Base-by-base conservation (phyloP, 2,113 vertebrate genomes). In the Ranitomeya imitator region DNA sequence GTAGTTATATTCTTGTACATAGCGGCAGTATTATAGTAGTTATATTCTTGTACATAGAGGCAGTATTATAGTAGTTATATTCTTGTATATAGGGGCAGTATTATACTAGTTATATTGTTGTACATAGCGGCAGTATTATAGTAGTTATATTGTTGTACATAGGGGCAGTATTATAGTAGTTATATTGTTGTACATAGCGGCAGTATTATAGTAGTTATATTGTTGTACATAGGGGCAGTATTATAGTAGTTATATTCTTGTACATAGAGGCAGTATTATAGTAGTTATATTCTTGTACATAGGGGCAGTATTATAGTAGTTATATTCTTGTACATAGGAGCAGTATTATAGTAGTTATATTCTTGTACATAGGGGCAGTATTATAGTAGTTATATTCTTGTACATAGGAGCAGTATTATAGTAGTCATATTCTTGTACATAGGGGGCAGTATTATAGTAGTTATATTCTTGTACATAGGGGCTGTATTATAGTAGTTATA, bases 331-430 rank as follows among this genome's bases (percentile, higher is more conserved):
- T 31, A 73, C 26, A 73, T 37, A 73, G 69, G 69, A n/a, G 6
- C 13, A 9, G 61, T 65, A 65, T 65, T 65, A 65, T 65, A 65
- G 61, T 21, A 65, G 61, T 65, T 65, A n/a, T 65, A 65, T 65
- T 65, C 61, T 65, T 65, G 61, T 65, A 65, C 21, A n/a, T 65
- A 65, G 61, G n/a, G n/a, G 73, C 37, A 76, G 73, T 76, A 76
- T 76, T 76, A 76, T 76, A 76, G 15, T 76, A 52, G 73, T 76
- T 76, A 51, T 76, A 76, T 76, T 76, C 73, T 51, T 76, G 73
- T 76, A 76, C 2, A 76, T 51, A n/a, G 73, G 45, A 2, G 61
- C 61, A 65, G 61, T 65, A 65, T 65, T 65, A n/a, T 65, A 21
- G 73, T 31, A 71, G 23, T 71, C 31, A 15, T 71, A 71, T 71